These are phyloP conservation scores for Ctenicera cuprea DNA, from an alignment of 2,888 invertebrate species.

Conservation along the genomic window DNA sequence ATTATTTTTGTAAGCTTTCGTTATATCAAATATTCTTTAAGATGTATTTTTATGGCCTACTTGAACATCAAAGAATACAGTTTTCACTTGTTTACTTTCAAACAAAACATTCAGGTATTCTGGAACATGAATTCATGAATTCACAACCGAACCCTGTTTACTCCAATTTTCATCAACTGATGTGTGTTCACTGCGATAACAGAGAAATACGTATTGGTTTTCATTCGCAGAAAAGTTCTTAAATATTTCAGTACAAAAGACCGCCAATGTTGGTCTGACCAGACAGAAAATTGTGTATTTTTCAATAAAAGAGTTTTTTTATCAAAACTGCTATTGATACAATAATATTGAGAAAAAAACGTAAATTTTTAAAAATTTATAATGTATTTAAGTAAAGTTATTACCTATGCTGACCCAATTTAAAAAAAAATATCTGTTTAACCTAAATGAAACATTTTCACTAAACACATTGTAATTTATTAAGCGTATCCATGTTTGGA, in stretches of 20 bases:
- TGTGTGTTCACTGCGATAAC: conserved; percentile 9
- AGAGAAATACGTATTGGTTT: conserved; percentile 5
- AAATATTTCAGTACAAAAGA: neutral
- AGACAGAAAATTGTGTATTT: conserved; percentile 9
- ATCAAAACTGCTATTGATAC: no score
- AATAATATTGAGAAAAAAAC: no score
- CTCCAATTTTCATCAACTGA: neutral
- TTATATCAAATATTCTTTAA: no score
- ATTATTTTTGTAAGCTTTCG: no score
- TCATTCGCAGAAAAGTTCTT: neutral
- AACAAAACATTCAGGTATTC: neutral
- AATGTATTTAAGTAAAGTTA: no score
- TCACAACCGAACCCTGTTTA: neutral
- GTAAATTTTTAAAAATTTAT: no score
- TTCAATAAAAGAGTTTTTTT: neutral
- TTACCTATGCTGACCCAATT: no score
- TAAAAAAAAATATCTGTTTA: no score
- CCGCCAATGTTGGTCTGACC: neutral
- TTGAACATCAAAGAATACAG: neutral
- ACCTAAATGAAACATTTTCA: no score
- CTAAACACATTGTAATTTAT: neutral
- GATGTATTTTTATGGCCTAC: no score
- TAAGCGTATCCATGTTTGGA: neutral
- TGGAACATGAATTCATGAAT: neutral
- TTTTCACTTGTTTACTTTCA: neutral